Conservation (phyloP, 2,888 invertebrate species). For the Ceratothoa steindachneri region DNA sequence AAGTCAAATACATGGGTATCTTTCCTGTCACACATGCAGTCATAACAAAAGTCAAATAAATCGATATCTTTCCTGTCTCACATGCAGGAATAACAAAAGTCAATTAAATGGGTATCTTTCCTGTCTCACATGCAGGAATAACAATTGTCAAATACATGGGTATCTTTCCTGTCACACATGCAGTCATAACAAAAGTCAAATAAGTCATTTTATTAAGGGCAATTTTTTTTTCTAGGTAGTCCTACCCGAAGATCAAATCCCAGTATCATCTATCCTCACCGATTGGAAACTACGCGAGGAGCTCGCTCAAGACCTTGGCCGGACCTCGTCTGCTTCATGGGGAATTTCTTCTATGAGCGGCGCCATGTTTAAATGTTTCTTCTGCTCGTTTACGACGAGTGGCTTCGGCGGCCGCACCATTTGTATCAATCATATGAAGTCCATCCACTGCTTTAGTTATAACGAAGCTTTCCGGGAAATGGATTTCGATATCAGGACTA, state of each 20-base stretch:
- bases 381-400: not conserved
- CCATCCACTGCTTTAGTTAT: not conserved
- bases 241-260: not conserved
- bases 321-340: not conserved
- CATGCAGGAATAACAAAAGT: too few species aligned
- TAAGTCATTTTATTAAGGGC: too few species aligned
- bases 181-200: too few species aligned
- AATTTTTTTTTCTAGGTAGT: too few species aligned
- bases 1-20: too few species aligned
- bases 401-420: not conserved
- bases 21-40: too few species aligned
- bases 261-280: not conserved
- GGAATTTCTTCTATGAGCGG: not conserved
- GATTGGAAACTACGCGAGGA: constrained; percentile 1
- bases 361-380: not conserved
- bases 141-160: too few species aligned
- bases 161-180: too few species aligned
- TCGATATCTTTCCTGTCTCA: too few species aligned
- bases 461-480: not conserved
- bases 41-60: too few species aligned
- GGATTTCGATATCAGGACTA: not conserved
- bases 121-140: too few species aligned
- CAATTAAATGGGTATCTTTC: too few species aligned
- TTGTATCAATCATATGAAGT: constrained; percentile 1
- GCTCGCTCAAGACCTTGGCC: not conserved